Evolutionary conservation across 2,797 vertebrate species (phyloP).

Genomic region (Adrianichthys oophorus): DNA sequence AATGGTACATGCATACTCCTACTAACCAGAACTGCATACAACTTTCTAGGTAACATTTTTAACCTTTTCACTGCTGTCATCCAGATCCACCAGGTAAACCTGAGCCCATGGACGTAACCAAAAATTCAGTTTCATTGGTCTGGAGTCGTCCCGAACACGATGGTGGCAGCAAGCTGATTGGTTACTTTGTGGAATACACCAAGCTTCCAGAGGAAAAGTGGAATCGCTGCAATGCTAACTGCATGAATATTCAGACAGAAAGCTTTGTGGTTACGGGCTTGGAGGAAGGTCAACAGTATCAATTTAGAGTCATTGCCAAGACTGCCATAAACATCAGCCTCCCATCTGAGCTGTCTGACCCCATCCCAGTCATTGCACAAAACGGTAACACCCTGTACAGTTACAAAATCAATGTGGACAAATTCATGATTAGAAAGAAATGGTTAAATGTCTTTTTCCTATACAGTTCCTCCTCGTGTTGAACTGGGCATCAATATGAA

Average conservation of each 20-base stretch:
- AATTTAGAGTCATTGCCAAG: slow-evolving; percentile 94
- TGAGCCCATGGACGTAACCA: slow-evolving; percentile 93
- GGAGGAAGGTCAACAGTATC: slow-evolving; percentile 91
- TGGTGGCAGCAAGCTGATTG: slow-evolving; percentile 95
- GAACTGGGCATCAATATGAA: slow-evolving; percentile 93
- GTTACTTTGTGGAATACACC: slow-evolving; percentile 91
- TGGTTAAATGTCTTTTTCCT: background rate
- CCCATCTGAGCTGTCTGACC: slow-evolving; percentile 94
- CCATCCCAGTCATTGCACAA: slow-evolving; percentile 88
- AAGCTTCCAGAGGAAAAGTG: slow-evolving; percentile 93
- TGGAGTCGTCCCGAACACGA: slow-evolving; percentile 94
- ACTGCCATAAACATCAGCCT: slow-evolving; percentile 88
- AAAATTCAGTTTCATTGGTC: slow-evolving; percentile 86
- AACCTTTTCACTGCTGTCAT: background rate
- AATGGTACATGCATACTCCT: too few relatives aligned
- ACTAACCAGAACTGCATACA: too few relatives aligned
- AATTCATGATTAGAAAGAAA: background rate
- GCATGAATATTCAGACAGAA: slow-evolving; percentile 91
- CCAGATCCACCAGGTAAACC: slow-evolving; percentile 92
- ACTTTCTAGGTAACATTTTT: too few relatives aligned
- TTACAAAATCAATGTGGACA: background rate
- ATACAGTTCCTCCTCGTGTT: slow-evolving; percentile 91
- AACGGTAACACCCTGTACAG: slow-evolving; percentile 81
- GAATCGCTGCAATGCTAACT: slow-evolving; percentile 88
- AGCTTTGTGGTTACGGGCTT: slow-evolving; percentile 88